phyloP scores from a whole-genome alignment of 2,797 vertebrate genomes.

The Halcyon badia region DNA sequence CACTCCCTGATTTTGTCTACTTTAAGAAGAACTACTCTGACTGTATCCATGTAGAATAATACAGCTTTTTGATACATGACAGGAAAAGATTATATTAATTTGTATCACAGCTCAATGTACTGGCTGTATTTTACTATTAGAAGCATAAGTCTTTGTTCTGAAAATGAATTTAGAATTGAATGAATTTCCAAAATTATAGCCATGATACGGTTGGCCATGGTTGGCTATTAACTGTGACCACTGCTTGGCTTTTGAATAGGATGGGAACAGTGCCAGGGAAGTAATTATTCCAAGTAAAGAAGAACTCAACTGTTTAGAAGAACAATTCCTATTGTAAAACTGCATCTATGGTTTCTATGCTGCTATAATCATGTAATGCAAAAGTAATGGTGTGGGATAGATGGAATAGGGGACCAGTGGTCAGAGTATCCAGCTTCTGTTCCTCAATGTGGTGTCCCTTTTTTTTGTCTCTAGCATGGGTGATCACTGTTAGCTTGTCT shows the following conservation, averaged over 20 bases:
- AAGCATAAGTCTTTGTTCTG: neutral
- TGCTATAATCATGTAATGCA: neutral
- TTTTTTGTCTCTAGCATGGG: neutral
- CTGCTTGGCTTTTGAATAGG: slow-evolving; percentile 4
- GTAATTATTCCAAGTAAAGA: neutral
- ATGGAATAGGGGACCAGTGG: neutral
- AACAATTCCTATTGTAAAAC: slow-evolving; percentile 5
- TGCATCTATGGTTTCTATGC: neutral
- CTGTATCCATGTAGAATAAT: neutral
- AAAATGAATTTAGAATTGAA: neutral
- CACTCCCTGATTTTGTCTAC: neutral
- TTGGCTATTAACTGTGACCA: neutral
- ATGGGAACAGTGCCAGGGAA: neutral
- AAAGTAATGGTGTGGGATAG: neutral
- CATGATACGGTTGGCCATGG: neutral
- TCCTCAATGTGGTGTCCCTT: neutral
- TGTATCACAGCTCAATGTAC: neutral
- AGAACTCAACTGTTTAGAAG: neutral
- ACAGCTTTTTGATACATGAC: neutral
- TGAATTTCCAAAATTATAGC: neutral
- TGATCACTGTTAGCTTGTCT: neutral
- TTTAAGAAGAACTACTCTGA: neutral
- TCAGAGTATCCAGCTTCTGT: neutral
- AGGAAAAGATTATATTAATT: neutral
- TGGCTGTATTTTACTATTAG: neutral